A percentile compares a stretch with the other conserved stretches of the same genome.
Evolutionary conservation across 1,140 invertebrate genomes (phyloP).

Genomic region (Euborellia annulipes): DNA sequence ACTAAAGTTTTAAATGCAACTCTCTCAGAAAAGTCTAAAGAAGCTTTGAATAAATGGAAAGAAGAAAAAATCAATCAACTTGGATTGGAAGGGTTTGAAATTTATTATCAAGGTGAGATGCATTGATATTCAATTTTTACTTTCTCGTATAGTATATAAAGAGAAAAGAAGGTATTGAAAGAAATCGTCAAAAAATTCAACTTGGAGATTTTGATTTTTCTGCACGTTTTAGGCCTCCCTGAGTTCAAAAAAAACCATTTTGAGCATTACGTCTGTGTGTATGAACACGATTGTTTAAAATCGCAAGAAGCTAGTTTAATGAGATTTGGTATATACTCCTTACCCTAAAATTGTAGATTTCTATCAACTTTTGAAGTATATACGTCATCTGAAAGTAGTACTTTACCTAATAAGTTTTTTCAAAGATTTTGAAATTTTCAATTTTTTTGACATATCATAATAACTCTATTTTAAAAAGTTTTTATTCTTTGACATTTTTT

Average conservation of each 20-base stretch:
- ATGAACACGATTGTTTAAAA: too few relatives aligned
- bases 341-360: too few relatives aligned
- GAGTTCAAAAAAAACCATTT: background rate
- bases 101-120: constrained; percentile 30
- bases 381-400: too few relatives aligned
- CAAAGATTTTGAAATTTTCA: too few relatives aligned
- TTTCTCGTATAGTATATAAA: background rate
- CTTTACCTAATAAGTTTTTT: too few relatives aligned
- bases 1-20: constrained; percentile 45
- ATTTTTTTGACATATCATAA: too few relatives aligned
- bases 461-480: too few relatives aligned
- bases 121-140: background rate
- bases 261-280: too few relatives aligned
- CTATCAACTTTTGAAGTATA: too few relatives aligned
- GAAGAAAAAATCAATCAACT: constrained; percentile 46
- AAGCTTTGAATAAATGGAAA: constrained; percentile 48
- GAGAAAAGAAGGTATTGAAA: background rate
- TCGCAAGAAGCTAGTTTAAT: too few relatives aligned
- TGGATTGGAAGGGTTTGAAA: constrained; percentile 44
- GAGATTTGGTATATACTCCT: too few relatives aligned
- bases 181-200: constrained; percentile 36
- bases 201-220: constrained; percentile 46
- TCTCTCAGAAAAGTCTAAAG: constrained; percentile 40
- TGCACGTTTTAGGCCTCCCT: constrained; percentile 28
- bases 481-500: too few relatives aligned